Base-by-base conservation (phyloP, 2,888 invertebrate genomes). In the Drosophila buzzatii region DNA sequence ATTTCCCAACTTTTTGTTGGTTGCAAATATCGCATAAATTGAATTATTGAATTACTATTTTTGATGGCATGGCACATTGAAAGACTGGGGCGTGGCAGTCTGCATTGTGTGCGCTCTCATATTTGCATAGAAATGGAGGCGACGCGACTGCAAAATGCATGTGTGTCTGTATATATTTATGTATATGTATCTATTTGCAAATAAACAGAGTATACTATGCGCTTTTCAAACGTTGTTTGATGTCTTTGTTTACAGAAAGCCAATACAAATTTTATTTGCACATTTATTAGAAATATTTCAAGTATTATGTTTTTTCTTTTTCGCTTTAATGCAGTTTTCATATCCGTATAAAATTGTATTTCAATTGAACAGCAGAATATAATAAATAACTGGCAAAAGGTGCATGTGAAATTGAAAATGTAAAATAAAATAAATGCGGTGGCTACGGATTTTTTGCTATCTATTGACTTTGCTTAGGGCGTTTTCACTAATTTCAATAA, bases 1-100 rank as follows among this genome's bases (percentile, higher is more conserved):
- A 55, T 27, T 55, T 39, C 12, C 1, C 12, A 41, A 9, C 3
- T 20, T 35, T n/a, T 27, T 3, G 57, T 18, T 52, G 27, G 18
- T 49, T 61, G 65, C 81, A 82, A 79, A 73, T 77, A 60, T 82
- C 60, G 70, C 63, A 80, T 72, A 89, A 88, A 85, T 89, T 88
- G 81, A 75, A 87, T 82, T 89, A 89, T 87, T 89, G 87, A 87
- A 82, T 77, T 88, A 55, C 55, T 12, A 85, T 89, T 85, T 82
- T 85, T 85, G 85, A 70, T 65, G 51, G 64, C 66, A 41, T 51
- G 55, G 44, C 47, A 67, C 53, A 60, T 79, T 61, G 76, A 63
- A 35, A 39, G 42, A 23, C 51, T 23, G 78, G 35, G 45, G 71
- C 55, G 55, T 61, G 67, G 65, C 64, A 44, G n/a, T n/a, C 20